Percentiles rank a stretch among this genome's conserved stretches.
Conservation (phyloP, 2,797 vertebrate species). For the Lacerta bilineata region DNA sequence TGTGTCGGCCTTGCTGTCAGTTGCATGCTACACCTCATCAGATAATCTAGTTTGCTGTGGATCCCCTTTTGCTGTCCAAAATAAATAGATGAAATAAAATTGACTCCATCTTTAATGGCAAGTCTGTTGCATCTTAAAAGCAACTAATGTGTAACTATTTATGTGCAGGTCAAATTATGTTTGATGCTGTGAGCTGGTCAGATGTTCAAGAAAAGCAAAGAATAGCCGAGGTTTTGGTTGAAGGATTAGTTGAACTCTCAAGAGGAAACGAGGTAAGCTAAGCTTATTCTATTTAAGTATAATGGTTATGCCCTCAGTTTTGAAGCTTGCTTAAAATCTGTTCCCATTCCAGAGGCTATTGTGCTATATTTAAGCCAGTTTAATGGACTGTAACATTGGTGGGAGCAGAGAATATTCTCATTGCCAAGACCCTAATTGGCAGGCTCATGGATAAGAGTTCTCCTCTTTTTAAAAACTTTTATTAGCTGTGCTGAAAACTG, state of each 20-base stretch:
- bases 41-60: not conserved
- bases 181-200: conserved; percentile 77
- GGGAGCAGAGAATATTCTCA: not conserved
- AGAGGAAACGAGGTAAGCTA: conserved; percentile 76
- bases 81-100: not conserved
- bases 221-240: conserved; percentile 74
- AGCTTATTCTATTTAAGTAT: not conserved
- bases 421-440: not conserved
- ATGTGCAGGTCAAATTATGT: conserved; percentile 83
- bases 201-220: conserved; percentile 74
- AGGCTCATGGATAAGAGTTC: not conserved
- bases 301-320: not conserved
- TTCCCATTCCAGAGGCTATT: not conserved
- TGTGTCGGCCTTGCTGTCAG: too few species aligned
- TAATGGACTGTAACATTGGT: not conserved
- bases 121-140: not conserved
- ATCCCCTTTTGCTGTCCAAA: not conserved
- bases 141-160: conserved; percentile 20
- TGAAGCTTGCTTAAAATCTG: not conserved
- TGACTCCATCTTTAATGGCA: not conserved
- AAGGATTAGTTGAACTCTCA: conserved; percentile 79
- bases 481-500: too few species aligned
- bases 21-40: not conserved
- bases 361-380: not conserved
- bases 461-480: not conserved